These are phyloP conservation scores for Heteropelma amictum DNA, from an alignment of 2,888 invertebrate species.

Conservation along the genomic window DNA sequence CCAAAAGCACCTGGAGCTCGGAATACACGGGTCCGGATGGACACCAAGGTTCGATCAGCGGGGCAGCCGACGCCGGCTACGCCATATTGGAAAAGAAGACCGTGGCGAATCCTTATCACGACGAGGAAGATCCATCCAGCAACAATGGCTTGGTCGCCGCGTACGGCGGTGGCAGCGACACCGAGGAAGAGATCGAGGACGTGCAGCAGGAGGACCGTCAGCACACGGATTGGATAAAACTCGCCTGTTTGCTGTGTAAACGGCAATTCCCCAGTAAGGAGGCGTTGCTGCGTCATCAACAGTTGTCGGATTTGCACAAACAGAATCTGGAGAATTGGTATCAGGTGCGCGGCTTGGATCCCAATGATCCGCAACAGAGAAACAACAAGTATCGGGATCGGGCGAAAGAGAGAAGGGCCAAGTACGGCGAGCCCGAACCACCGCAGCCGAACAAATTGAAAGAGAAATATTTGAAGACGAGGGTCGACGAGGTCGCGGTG, in stretches of 20 bases:
- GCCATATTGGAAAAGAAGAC: conserved; percentile 91
- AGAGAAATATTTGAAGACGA: conserved; percentile 84
- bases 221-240: conserved; percentile 89
- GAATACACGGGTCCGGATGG: conserved; percentile 70
- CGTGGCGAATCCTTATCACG: conserved; percentile 68
- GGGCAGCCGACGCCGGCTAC: conserved; percentile 95
- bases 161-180: conserved; percentile 87
- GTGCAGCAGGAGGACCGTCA: conserved; percentile 78
- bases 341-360: conserved; percentile 77
- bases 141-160: conserved; percentile 84
- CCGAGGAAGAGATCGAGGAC: conserved; percentile 85
- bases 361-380: conserved; percentile 77
- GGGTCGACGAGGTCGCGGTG: conserved; percentile 77
- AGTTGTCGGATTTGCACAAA: conserved; percentile 96
- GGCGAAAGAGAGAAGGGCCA: conserved; percentile 95
- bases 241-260: conserved; percentile 97
- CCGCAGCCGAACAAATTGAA: conserved; percentile 86
- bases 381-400: conserved; percentile 90
- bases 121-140: conserved; percentile 73
- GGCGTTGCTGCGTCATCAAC: conserved; percentile 92
- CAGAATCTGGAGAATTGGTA: conserved; percentile 86
- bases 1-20: conserved; percentile 75
- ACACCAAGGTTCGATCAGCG: conserved; percentile 80
- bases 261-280: conserved; percentile 95
- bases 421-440: conserved; percentile 93